phyloP scores from a whole-genome alignment of 64 coral and sea anemone species.

The Montipora foliosa region DNA sequence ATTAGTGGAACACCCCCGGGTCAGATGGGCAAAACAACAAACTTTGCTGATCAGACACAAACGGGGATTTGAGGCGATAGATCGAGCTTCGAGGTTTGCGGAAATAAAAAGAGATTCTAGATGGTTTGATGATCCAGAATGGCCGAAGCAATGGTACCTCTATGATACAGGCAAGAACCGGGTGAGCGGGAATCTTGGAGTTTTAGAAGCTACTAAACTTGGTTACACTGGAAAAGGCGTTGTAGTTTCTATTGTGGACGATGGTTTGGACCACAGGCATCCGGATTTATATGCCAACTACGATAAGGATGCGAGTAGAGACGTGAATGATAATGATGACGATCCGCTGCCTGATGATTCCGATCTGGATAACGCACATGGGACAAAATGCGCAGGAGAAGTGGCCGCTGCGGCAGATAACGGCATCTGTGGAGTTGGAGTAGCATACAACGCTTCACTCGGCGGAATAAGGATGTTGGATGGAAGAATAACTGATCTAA shows the following conservation, averaged over 20 bases:
- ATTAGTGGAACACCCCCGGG: slow-evolving; percentile 73
- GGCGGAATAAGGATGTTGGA: slow-evolving; percentile 95
- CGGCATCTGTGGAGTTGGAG: slow-evolving; percentile 79
- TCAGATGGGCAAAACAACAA: slow-evolving; percentile 92
- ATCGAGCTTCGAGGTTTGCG: neutral
- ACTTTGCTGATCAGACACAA: slow-evolving; percentile 64
- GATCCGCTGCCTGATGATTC: slow-evolving; percentile 83
- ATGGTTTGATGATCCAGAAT: slow-evolving; percentile 69
- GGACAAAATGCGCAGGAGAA: slow-evolving; percentile 95
- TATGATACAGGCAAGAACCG: slow-evolving; percentile 45
- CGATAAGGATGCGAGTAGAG: slow-evolving; percentile 78
- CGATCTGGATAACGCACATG: slow-evolving; percentile 75
- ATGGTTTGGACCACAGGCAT: slow-evolving; percentile 87
- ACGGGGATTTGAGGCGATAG: slow-evolving; percentile 34
- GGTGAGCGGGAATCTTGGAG: slow-evolving; percentile 68
- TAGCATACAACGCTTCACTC: slow-evolving; percentile 77
- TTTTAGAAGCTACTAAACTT: slow-evolving; percentile 64
- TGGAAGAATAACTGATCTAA: slow-evolving; percentile 73
- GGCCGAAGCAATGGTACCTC: slow-evolving; percentile 90
- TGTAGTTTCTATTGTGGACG: slow-evolving; percentile 82
- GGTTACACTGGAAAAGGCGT: slow-evolving; percentile 93
- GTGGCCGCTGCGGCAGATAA: slow-evolving; percentile 84
- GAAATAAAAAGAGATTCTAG: slow-evolving; percentile 3
- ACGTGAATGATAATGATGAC: slow-evolving; percentile 51
- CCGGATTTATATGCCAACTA: slow-evolving; percentile 81